A percentile compares a stretch with the other conserved stretches of the same genome.
These are phyloP conservation scores for Drosophila rellima DNA, from an alignment of 2,888 invertebrate species.

Conservation along the genomic window DNA sequence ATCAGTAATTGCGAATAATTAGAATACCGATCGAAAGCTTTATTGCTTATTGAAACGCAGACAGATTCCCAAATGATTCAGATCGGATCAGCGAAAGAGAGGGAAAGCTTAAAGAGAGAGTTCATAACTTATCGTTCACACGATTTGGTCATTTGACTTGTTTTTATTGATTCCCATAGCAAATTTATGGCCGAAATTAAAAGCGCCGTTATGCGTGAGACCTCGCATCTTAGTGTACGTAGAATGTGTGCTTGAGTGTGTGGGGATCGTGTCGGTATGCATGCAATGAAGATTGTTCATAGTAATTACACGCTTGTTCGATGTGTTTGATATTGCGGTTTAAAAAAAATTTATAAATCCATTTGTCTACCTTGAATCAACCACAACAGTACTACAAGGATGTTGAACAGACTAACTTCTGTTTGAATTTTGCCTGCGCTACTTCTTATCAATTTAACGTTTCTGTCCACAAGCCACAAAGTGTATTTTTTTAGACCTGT, in stretches of 20 bases:
- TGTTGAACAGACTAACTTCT: constrained; percentile 44
- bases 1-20: constrained; percentile 77
- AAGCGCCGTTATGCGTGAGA: constrained; percentile 70
- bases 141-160: constrained; percentile 48
- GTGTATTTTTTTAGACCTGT: constrained; percentile 29
- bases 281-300: constrained; percentile 48
- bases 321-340: constrained; percentile 51
- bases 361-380: constrained; percentile 51
- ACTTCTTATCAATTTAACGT: constrained; percentile 21
- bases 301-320: constrained; percentile 56
- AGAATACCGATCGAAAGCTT: constrained; percentile 58
- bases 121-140: constrained; percentile 27
- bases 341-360: constrained; percentile 68
- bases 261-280: constrained; percentile 29
- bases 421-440: constrained; percentile 38
- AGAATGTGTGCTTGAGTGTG: neutral
- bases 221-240: neutral
- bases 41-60: constrained; percentile 69
- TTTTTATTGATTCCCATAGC: constrained; percentile 67
- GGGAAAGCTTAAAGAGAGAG: neutral
- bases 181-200: constrained; percentile 66
- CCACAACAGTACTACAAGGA: constrained; percentile 42
- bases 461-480: constrained; percentile 46
- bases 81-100: neutral
- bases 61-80: constrained; percentile 8